Evolutionary conservation across 37 sponge, comb jelly and placozoan genomes (phyloP).

Genomic region (Tethya wilhelma): DNA sequence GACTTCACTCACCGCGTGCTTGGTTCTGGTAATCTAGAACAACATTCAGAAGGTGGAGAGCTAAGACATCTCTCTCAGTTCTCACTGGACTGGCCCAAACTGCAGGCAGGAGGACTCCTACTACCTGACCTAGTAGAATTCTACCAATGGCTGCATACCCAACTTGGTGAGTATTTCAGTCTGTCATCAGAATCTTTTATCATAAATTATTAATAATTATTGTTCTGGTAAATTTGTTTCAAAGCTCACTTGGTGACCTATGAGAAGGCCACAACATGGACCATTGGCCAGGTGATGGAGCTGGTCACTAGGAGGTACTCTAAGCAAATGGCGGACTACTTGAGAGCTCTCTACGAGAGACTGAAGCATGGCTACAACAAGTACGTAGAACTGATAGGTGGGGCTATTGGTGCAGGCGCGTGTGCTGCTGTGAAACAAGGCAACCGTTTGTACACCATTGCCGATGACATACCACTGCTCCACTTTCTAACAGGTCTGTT

Average conservation of each 20-base stretch:
- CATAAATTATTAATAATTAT: background rate
- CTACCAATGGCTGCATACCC: constrained; percentile 83
- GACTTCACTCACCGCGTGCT: constrained; percentile 65
- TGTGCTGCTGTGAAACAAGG: constrained; percentile 73
- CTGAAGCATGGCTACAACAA: constrained; percentile 72
- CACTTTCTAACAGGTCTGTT: constrained; percentile 66
- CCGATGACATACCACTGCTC: constrained; percentile 69
- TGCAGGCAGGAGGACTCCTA: constrained; percentile 58
- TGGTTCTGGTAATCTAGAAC: constrained; percentile 33
- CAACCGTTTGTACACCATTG: constrained; percentile 72
- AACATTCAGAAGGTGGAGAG: constrained; percentile 36
- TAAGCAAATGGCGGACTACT: constrained; percentile 25
- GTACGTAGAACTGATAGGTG: constrained; percentile 87
- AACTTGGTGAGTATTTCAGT: constrained; percentile 10
- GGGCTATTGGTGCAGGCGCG: constrained; percentile 82
- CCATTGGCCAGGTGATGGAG: constrained; percentile 55
- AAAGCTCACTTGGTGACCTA: constrained; percentile 63
- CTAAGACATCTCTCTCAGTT: constrained; percentile 43
- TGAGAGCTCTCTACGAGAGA: constrained; percentile 62
- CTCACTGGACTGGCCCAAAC: constrained; percentile 40
- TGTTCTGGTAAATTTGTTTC: background rate
- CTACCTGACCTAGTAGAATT: constrained; percentile 86
- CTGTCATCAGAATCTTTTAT: background rate
- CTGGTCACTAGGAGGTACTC: constrained; percentile 33
- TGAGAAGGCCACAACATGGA: constrained; percentile 49